phyloP scores from a whole-genome alignment of 2,888 invertebrate species.

The Chymomyza amoena region DNA sequence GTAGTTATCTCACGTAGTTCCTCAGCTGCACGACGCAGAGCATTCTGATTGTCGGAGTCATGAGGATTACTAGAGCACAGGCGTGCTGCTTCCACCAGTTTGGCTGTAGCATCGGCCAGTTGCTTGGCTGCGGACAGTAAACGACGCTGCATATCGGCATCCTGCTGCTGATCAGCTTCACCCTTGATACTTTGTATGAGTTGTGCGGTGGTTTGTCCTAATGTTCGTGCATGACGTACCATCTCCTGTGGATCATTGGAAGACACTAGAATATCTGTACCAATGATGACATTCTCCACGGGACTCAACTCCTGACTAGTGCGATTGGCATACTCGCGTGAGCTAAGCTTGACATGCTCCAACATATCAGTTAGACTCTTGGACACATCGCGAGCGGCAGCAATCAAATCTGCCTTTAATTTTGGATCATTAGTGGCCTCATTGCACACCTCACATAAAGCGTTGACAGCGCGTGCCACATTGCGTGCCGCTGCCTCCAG shows the following conservation, averaged over 20 bases:
- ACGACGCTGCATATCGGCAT: constrained; percentile 92
- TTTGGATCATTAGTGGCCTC: constrained; percentile 85
- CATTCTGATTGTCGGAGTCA: constrained; percentile 90
- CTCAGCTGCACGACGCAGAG: constrained; percentile 92
- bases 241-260: constrained; percentile 95
- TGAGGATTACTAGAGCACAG: constrained; percentile 93
- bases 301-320: constrained; percentile 87
- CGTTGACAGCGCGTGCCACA: constrained; percentile 94
- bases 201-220: constrained; percentile 96
- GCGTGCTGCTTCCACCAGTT: constrained; percentile 97
- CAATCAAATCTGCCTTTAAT: constrained; percentile 86
- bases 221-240: constrained; percentile 93
- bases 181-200: constrained; percentile 96
- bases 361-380: constrained; percentile 92
- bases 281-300: constrained; percentile 93
- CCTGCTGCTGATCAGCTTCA: constrained; percentile 93
- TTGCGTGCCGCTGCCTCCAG: constrained; percentile 94
- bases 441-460: constrained; percentile 90
- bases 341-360: constrained; percentile 90
- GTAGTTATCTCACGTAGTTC: constrained; percentile 94
- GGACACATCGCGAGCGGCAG: constrained; percentile 93
- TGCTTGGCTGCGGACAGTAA: constrained; percentile 96
- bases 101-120: constrained; percentile 96
- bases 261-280: constrained; percentile 92
- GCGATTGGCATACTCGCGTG: constrained; percentile 83